Conservation (phyloP, 2,113 vertebrate genomes). For the Osmerus eperlanus region DNA sequence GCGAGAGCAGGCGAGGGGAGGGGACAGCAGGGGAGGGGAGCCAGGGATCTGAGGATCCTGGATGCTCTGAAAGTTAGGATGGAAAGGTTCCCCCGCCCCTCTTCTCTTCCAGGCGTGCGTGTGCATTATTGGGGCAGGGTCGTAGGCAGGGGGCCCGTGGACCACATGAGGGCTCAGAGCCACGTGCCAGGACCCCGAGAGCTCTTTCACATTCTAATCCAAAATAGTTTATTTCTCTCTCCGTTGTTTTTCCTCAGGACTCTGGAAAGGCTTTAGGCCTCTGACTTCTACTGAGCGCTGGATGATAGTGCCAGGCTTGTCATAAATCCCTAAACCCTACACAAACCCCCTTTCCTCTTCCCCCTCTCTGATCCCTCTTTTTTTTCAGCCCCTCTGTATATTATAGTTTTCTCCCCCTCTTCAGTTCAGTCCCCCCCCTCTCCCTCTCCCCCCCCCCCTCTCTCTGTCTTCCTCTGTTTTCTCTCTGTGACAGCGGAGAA, state of each 20-base stretch:
- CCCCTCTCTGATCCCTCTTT: conserved; percentile 15
- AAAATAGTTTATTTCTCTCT: conserved; percentile 24
- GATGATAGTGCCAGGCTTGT: conserved; percentile 45
- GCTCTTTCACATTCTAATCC: conserved; percentile 36
- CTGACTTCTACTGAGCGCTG: conserved; percentile 49
- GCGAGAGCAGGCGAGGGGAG: neutral
- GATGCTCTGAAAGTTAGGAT: conserved; percentile 50
- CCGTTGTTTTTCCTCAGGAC: conserved; percentile 31
- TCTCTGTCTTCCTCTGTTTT: conserved; percentile 49
- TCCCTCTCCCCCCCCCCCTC: conserved; percentile 43
- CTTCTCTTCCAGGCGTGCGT: conserved; percentile 24
- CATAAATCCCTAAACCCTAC: conserved; percentile 47
- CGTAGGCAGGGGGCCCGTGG: conserved; percentile 11
- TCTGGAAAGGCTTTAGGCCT: conserved; percentile 48
- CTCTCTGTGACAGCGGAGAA: conserved; percentile 56
- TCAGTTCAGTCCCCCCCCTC: conserved; percentile 10
- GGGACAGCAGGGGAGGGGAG: neutral
- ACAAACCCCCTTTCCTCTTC: conserved; percentile 22
- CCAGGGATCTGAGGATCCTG: neutral
- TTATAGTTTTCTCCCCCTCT: conserved; percentile 28
- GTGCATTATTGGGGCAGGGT: conserved; percentile 34
- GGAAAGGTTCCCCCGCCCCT: conserved; percentile 26
- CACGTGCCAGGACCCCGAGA: conserved; percentile 16
- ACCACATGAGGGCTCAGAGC: conserved; percentile 32
- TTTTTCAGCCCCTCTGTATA: conserved; percentile 7